These are phyloP conservation scores for Ammospiza nelsoni DNA, from an alignment of 2,113 vertebrate genomes.

Conservation along the genomic window DNA sequence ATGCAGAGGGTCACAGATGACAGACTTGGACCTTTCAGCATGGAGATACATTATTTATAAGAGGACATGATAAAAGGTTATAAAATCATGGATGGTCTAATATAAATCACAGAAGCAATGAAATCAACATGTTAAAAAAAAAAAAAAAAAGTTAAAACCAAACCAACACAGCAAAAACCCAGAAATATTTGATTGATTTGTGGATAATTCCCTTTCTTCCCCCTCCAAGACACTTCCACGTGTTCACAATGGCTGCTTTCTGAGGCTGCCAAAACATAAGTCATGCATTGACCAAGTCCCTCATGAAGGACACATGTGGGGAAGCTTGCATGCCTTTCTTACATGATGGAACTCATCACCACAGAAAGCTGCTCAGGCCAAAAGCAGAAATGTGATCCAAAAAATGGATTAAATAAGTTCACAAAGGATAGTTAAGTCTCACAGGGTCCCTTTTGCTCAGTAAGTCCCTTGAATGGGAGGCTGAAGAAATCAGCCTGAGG, in stretches of 20 bases:
- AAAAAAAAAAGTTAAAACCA: neutral
- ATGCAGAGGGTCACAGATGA: neutral
- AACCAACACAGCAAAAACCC: neutral
- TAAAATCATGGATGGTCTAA: neutral
- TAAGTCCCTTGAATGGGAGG: neutral
- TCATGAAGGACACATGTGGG: neutral
- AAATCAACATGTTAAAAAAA: neutral
- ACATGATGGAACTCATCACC: neutral
- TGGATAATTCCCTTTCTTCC: neutral
- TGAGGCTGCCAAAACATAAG: slow-evolving; percentile 29
- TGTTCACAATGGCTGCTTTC: neutral
- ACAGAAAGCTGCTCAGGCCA: neutral
- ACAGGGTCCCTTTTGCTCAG: neutral
- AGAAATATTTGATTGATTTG: neutral
- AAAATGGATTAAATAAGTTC: neutral
- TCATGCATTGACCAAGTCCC: neutral
- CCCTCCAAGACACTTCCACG: neutral
- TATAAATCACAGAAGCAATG: neutral
- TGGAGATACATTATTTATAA: neutral
- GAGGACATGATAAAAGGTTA: neutral
- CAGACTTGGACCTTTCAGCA: neutral
- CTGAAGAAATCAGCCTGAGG: neutral
- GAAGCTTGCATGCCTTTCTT: neutral
- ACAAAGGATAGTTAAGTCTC: neutral
- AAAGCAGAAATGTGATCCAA: neutral